Base-by-base conservation (phyloP, 2,888 invertebrate species). In the Psococerastis gibbosa region DNA sequence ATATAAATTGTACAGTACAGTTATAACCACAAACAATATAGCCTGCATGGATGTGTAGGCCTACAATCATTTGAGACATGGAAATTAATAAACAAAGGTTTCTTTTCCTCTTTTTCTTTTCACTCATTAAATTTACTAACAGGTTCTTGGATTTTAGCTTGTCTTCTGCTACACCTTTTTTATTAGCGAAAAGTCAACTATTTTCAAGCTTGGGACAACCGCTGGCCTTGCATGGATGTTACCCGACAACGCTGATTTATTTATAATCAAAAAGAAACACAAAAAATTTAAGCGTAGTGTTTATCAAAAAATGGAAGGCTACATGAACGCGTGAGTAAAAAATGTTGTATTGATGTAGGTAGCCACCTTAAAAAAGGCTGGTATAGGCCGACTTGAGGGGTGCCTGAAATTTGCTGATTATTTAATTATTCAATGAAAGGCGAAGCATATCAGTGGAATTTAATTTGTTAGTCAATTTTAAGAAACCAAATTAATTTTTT, bases 161-260 rank as follows among this genome's bases (percentile, higher is more conserved):
- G 38, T 38, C n/a, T 38, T 20, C 20, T 38, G 38, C 20, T 20
- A 18, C 38, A 38, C 38, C 20, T 20, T 18, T 6, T 22, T 38
- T 5, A 20, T 38, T 5, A 15, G 33, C 16, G 20, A 13, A 20
- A 20, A 13, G 13, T 17, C 22, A 3, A 22, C 17, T 20, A 5
- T 38, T 18, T 38, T 38, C 22, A 38, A 22, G 38, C 22, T 38
- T 38, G 38, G 38, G 20, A 38, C 22, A 22, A 38, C 38, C 13
- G 22, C 20, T 22, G 38, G 38, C 20, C 20, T 38, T 6, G 38
- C 38, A 20, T 38, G 38, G 38, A 38, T 5, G 38, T 20, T 38
- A 20, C 38, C 38, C 5, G 38, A 38, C 11, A 20, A 38, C 11
- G 17, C 38, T 9, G 20, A 20, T 13, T 9, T 38, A 38, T 38